Evolutionary conservation across 2,888 invertebrate genomes (phyloP).

Genomic region (Hypolimnas misippus): DNA sequence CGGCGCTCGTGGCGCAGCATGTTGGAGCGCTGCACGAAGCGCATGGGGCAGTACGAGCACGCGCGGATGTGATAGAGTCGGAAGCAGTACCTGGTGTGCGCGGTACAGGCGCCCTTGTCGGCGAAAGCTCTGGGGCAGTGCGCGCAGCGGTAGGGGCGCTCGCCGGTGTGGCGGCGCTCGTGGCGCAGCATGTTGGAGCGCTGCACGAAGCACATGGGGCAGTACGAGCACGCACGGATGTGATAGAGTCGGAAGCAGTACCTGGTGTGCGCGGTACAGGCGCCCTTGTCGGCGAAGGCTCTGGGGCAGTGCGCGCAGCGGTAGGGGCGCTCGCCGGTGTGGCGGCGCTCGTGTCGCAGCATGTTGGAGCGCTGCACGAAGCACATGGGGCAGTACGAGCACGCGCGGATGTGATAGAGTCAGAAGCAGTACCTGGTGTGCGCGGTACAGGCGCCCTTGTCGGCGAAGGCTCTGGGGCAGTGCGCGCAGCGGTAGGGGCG

Average conservation of each 20-base stretch:
- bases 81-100: constrained; percentile 77
- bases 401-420: too few relatives aligned
- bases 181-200: constrained; percentile 84
- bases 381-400: constrained; percentile 16
- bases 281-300: constrained; percentile 84
- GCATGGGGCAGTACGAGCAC: constrained; percentile 17
- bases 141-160: constrained; percentile 81
- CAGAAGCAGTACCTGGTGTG: constrained; percentile 77
- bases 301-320: constrained; percentile 80
- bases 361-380: constrained; percentile 83
- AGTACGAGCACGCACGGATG: constrained; percentile 16
- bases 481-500: constrained; percentile 82
- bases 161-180: constrained; percentile 83
- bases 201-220: constrained; percentile 60
- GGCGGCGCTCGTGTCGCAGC: constrained; percentile 82
- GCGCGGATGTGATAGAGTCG: too few relatives aligned
- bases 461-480: constrained; percentile 81
- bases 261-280: constrained; percentile 80
- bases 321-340: constrained; percentile 84
- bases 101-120: constrained; percentile 84
- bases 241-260: too few relatives aligned
- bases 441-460: constrained; percentile 83
- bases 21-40: constrained; percentile 80
- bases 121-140: constrained; percentile 81
- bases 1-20: constrained; percentile 83